Percentiles rank a stretch among this genome's conserved stretches.
Evolutionary conservation across 2,888 invertebrate species (phyloP).

Genomic region (Unio pictorum): DNA sequence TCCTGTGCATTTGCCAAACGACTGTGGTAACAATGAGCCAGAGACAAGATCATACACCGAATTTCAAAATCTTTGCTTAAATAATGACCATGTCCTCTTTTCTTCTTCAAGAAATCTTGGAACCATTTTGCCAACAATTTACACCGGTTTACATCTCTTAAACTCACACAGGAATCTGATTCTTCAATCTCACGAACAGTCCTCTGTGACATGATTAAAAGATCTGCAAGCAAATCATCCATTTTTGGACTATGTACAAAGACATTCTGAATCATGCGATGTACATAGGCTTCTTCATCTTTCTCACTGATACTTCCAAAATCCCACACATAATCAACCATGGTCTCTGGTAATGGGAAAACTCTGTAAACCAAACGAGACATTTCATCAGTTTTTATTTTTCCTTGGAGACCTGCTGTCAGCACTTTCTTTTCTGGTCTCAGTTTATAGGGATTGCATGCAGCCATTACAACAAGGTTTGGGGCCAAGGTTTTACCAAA

Average conservation of each 20-base stretch:
- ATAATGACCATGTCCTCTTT: background rate
- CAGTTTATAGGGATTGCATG: constrained; percentile 53
- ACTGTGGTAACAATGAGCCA: constrained; percentile 37
- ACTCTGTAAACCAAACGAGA: constrained; percentile 50
- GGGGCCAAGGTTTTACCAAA: constrained; percentile 32
- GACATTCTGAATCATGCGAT: constrained; percentile 14
- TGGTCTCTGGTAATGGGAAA: constrained; percentile 47
- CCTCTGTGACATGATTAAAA: constrained; percentile 25
- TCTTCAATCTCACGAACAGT: constrained; percentile 16
- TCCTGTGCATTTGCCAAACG: constrained; percentile 20
- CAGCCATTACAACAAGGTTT: constrained; percentile 44
- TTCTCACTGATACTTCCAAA: constrained; percentile 43
- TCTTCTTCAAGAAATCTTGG: constrained; percentile 4
- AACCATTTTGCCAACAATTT: constrained; percentile 23
- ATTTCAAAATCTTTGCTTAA: no score
- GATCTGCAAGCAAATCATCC: constrained; percentile 10
- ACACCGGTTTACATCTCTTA: constrained; percentile 31
- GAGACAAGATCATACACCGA: constrained; percentile 18
- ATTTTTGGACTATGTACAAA: constrained; percentile 1
- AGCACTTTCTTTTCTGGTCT: constrained; percentile 26
- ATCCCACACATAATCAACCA: constrained; percentile 55
- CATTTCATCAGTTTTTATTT: constrained; percentile 42
- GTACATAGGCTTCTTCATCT: constrained; percentile 44
- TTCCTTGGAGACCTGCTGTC: constrained; percentile 44
- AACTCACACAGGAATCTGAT: constrained; percentile 19